Evolutionary conservation across 2,113 vertebrate species (phyloP), one percentile per base, ranked within the genome.

Genomic region (Heterotis niloticus): DNA sequence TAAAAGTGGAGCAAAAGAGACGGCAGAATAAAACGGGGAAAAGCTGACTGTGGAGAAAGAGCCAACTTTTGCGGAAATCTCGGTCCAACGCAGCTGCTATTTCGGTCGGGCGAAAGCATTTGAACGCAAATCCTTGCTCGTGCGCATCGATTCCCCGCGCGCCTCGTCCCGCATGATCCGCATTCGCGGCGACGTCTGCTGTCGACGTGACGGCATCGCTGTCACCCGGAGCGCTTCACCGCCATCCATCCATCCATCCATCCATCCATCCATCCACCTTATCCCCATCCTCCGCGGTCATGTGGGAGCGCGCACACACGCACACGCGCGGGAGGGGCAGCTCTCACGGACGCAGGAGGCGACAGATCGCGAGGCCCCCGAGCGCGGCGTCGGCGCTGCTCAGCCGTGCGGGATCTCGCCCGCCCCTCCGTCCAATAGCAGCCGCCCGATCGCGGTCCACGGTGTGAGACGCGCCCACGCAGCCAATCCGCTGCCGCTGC

Each of bases 401-500:
- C 34, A 2, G 34, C 34, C 34, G 34, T 44, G 34, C 34, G 17
- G 5, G 24, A 26, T 24, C 17, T 1, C 23, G 12, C 51, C n/a
- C 54, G 34, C 75, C 26, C 34, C 57, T 28, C 71, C 69, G 64
- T 76, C 80, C 80, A 80, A 84, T 81, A 71, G 78, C n/a, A 75
- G 79, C 51, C 20, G 52, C 86, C 82, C 86, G 83, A 87, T 83
- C 86, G 84, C 82, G 86, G 82, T 64, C 52, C 14, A 84, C 78
- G 54, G 59, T 75, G n/a, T 79, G 85, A 75, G 86, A 84, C 86
- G 76, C 78, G 81, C 83, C 72, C 80, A 79, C 59, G 28, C 81
- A 65, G 83, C 89, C 91, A 85, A 79, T 89, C 85, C 81, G 34
- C 62, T 84, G 81, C 83, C 83, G 81, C 51, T 69, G 69, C 84